Percentiles rank a stretch among this genome's conserved stretches.
Evolutionary conservation across 2,797 vertebrate species (phyloP).

Genomic region (Trachurus trachurus): DNA sequence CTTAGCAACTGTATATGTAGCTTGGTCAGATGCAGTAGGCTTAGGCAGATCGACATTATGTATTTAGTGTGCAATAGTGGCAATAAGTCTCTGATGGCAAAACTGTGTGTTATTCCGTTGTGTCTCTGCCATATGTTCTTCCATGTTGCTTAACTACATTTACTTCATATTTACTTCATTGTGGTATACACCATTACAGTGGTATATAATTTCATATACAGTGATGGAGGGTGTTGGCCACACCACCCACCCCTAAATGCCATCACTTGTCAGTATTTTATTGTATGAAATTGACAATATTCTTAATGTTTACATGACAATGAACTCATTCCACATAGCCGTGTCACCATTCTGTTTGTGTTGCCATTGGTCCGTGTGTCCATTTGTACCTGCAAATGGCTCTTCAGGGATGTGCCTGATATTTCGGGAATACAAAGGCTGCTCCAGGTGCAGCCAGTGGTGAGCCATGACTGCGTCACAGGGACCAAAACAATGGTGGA

Average conservation of each 20-base stretch:
- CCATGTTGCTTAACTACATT: no score
- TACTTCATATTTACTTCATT: no score
- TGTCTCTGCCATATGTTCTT: no score
- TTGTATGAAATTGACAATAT: not conserved
- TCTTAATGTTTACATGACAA: constrained; percentile 21
- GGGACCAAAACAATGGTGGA: constrained; percentile 33
- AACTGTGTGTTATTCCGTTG: no score
- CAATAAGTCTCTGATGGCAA: no score
- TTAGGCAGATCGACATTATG: not conserved
- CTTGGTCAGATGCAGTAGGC: not conserved
- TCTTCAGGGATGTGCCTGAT: constrained; percentile 8
- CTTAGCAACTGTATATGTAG: not conserved
- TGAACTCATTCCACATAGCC: constrained; percentile 6
- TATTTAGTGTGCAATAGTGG: no score
- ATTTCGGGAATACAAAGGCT: constrained; percentile 15
- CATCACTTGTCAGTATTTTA: not conserved
- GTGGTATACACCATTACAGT: no score
- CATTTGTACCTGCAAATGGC: constrained; percentile 6
- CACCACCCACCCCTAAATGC: no score
- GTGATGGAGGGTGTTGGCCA: no score
- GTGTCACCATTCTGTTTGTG: constrained; percentile 8
- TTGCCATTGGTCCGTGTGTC: not conserved
- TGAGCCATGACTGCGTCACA: constrained; percentile 43
- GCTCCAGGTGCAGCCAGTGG: constrained; percentile 23
- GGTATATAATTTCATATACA: no score